Evolutionary conservation across 1,140 invertebrate genomes (phyloP), one percentile per base, ranked within the genome.

Genomic region (Linepithema humile): DNA sequence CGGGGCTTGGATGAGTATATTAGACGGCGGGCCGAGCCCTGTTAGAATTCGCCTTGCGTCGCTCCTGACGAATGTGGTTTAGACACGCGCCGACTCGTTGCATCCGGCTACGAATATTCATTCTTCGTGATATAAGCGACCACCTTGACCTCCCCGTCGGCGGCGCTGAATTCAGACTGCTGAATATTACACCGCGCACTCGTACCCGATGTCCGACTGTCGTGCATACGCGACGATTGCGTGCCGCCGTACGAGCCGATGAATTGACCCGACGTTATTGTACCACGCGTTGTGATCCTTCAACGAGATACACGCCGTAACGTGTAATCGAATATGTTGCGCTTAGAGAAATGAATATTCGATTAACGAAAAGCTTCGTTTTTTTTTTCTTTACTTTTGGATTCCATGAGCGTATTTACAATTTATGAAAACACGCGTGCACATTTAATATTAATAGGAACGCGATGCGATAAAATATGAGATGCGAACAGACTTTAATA

Each of bases 11-110:
- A 92, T 88, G 87, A 90, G 91, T 91, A 88, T 88, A 91, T 90
- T 90, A 92, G 89, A 91, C 83, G 80, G 73, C 50, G 64, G n/a
- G 65, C 17, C 15, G 70, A 74, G 55, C 83, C 86, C 72, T 67
- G 32, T 89, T 85, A 88, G 87, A 91, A 90, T 91, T 88, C 85
- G 84, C 86, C 86, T 89, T 84, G 82, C 86, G 90, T 77, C 85
- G 77, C 67, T 32, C 48, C 89, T 92, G 91, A 92, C 90, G 85
- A 93, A 93, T 93, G 92, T 91, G 70, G 67, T 73, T 74, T 84
- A 85, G 88, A 83, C 92, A 93, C 92, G 92, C 92, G 87, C 78
- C 82, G 50, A 45, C 82, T 50, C 53, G 48, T 10, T 43, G 40
- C 45, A 53, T 55, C 45, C 29, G 45, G 9, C 15, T 38, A 29